Base-by-base conservation (phyloP, 64 coral and sea anemone species). In the Dendronephthya gigantea region DNA sequence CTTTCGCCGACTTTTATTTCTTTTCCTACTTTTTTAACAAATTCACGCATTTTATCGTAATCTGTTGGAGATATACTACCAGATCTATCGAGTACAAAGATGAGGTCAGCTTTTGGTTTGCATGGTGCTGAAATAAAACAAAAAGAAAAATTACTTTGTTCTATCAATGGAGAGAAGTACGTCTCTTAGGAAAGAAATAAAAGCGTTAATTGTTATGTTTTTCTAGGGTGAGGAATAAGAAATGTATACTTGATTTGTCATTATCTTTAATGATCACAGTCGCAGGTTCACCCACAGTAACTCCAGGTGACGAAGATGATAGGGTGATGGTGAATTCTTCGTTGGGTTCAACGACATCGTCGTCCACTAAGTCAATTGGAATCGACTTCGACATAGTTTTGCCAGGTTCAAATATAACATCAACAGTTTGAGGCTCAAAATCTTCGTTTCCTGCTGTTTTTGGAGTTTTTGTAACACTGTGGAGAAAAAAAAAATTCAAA, bases 1-100 rank as follows among this genome's bases (percentile, higher is more conserved):
- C 51, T 35, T 86, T 86, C 84, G 39, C 84, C 84, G 69, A 86
- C 39, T 86, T 86, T 65, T 0, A 86, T 19, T 62, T 86, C 39
- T 40, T 19, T 35, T 68, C 55, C 50, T 62, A 86, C 69, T 29
- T 22, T 37, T 86, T n/a, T 34, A 37, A 86, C 50, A 86, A 86
- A 86, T 40, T 62, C 84, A 40, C 50, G 84, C 84, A 86, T 86
- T 86, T 34, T 40, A 17, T 68, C 38, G 9, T 65, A 86, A 68
- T 59, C 50, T 35, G 50, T 16, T 35, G 19, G 14, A 37, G 8
- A 13, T 30, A 85, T 85, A 39, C 84, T 85, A 3, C 10, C 83
- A 15, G 83, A 85, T 56, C 48, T 85, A 19, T 79, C 72, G 31
- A 79, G 72, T 16, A 79, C 72, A 17, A 79, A 35, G 0, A 79